A percentile compares a stretch with the other conserved stretches of the same genome.
Conservation (phyloP, 2,888 invertebrate genomes). For the Oscheius myriophilus region DNA sequence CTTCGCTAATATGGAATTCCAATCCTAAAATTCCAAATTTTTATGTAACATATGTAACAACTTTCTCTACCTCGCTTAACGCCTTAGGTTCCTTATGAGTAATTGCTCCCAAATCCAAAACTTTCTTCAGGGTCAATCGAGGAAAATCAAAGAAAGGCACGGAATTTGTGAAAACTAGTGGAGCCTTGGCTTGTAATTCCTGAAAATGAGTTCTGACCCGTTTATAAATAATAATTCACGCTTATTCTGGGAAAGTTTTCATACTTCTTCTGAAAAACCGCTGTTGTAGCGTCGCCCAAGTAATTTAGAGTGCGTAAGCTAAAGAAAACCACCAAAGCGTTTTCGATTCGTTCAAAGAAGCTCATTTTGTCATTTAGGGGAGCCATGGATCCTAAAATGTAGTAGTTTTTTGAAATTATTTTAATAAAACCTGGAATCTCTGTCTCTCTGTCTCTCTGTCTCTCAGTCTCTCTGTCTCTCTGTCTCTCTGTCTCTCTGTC, state of each 20-base stretch:
- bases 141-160: constrained; percentile 28
- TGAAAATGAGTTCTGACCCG: neutral
- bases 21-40: constrained; percentile 18
- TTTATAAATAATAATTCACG: neutral
- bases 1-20: constrained; percentile 4
- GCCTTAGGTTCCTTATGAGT: constrained; percentile 7
- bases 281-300: neutral
- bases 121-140: constrained; percentile 14
- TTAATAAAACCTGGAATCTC: no score
- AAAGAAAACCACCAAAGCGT: neutral
- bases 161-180: constrained; percentile 24
- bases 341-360: neutral
- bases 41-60: no score
- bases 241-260: neutral
- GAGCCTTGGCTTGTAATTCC: constrained; percentile 3
- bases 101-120: constrained; percentile 28
- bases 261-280: neutral
- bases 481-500: no score
- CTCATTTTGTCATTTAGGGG: constrained; percentile 4
- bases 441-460: no score
- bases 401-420: neutral
- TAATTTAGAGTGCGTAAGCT: neutral
- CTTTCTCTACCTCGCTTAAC: constrained; percentile 16
- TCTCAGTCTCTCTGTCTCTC: no score
- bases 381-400: constrained; percentile 1